Evolutionary conservation across 2,113 vertebrate species (phyloP), one percentile per base, ranked within the genome.

Genomic region (Nipponia nippon): DNA sequence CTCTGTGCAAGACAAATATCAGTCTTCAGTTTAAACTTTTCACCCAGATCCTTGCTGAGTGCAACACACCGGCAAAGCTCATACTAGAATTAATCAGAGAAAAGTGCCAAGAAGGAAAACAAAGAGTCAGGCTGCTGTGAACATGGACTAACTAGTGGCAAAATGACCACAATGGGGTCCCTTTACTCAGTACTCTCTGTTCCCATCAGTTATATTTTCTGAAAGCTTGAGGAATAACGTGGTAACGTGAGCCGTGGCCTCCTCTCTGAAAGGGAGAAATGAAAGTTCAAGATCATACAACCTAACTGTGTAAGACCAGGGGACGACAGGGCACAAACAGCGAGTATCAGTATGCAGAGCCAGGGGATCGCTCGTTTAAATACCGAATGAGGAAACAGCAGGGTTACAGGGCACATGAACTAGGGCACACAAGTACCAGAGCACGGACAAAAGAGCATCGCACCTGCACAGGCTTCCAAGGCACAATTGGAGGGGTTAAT

Each of bases 401-500:
- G 12, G 27, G 23, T 73, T 44, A 53, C 13, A 77, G 18, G 23
- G 34, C 26, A 89, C 59, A 13, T 13, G 30, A 90, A 25, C 22
- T 13, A 49, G 5, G 27, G 25, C 16, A 61, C 36, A 46, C 6
- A 46, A 0, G 9, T 8, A 85, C 27, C 50, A 84, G n/a, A 88
- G 46, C 27, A 75, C 93, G 32, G 44, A 78, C 17, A 78, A 70
- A 26, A 67, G 67, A 75, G 32, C 47, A 32, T 34, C 98, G 75
- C 82, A 99, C 99, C 98, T 96, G 53, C 27, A 88, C 16, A 2
- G 96, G 59, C 26, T 46, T 87, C 96, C 92, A 97, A 3, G 98
- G 98, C 13, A 90, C 81, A 75, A 99, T 96, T 40, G 98, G 98
- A 40, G 98, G 98, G 12, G 84, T 88, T 38, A 99, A 97, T 83